A percentile compares a stretch with the other conserved stretches of the same genome.
These are phyloP conservation scores for Macaca nemestrina DNA, from an alignment of 2,113 vertebrate genomes.

Conservation along the genomic window DNA sequence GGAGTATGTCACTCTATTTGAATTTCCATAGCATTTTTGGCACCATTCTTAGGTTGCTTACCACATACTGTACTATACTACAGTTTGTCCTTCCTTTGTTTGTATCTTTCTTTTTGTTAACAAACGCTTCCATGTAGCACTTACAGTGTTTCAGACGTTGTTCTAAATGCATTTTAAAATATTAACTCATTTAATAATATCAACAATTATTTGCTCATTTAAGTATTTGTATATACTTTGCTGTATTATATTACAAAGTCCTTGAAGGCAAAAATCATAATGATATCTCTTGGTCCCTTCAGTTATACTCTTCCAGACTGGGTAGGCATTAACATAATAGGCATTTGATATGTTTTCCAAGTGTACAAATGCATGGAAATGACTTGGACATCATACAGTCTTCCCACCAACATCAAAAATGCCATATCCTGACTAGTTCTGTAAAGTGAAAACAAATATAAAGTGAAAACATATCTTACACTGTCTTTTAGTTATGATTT, in stretches of 20 bases:
- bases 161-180: slow-evolving; percentile 10
- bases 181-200: neutral
- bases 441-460: neutral
- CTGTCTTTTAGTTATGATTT: neutral
- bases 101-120: slow-evolving; percentile 7
- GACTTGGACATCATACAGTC: neutral
- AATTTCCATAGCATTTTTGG: neutral
- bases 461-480: neutral
- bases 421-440: neutral
- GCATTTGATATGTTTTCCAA: neutral
- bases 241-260: neutral
- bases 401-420: neutral
- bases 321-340: neutral
- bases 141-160: neutral
- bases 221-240: neutral
- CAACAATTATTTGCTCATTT: neutral
- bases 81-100: neutral
- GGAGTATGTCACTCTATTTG: neutral
- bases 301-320: neutral
- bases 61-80: neutral
- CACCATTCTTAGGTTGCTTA: neutral
- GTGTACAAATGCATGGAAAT: neutral
- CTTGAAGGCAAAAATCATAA: neutral
- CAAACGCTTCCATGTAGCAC: neutral
- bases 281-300: neutral